These are phyloP conservation scores for Mactromeris polynyma DNA, from an alignment of 2,888 invertebrate species.

Conservation along the genomic window DNA sequence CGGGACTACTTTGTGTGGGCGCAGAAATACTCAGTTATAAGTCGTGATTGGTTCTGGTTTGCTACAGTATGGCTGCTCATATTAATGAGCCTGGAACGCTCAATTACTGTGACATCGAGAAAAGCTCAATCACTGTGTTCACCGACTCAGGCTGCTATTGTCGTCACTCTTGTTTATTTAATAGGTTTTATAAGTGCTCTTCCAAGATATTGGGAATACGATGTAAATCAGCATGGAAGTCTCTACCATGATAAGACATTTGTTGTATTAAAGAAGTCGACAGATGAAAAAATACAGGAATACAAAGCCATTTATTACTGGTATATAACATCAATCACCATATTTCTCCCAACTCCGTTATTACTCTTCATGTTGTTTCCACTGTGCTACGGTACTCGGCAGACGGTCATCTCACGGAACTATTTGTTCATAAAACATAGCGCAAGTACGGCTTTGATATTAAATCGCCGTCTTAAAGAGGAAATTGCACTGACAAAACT, in stretches of 20 bases:
- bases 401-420: slow-evolving; percentile 75
- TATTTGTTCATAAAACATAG: slow-evolving; percentile 78
- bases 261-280: slow-evolving; percentile 77
- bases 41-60: slow-evolving; percentile 85
- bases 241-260: slow-evolving; percentile 53
- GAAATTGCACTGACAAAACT: slow-evolving; percentile 82
- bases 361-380: slow-evolving; percentile 78
- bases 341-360: slow-evolving; percentile 83
- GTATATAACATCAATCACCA: slow-evolving; percentile 83
- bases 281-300: slow-evolving; percentile 78
- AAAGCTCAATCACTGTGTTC: slow-evolving; percentile 80
- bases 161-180: slow-evolving; percentile 81
- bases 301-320: slow-evolving; percentile 85
- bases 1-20: slow-evolving; percentile 75
- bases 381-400: slow-evolving; percentile 76
- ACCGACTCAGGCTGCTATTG: slow-evolving; percentile 81
- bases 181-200: slow-evolving; percentile 84
- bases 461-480: slow-evolving; percentile 80
- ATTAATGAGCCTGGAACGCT: slow-evolving; percentile 83
- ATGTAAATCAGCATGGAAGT: slow-evolving; percentile 66
- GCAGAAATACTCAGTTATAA: slow-evolving; percentile 81
- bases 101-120: slow-evolving; percentile 80
- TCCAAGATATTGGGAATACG: slow-evolving; percentile 85
- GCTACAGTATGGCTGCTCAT: slow-evolving; percentile 84
- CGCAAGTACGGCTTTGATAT: slow-evolving; percentile 77